A percentile compares a stretch with the other conserved stretches of the same genome.
Evolutionary conservation across 2,797 vertebrate species (phyloP).

Genomic region (Macroramphosus scolopax): DNA sequence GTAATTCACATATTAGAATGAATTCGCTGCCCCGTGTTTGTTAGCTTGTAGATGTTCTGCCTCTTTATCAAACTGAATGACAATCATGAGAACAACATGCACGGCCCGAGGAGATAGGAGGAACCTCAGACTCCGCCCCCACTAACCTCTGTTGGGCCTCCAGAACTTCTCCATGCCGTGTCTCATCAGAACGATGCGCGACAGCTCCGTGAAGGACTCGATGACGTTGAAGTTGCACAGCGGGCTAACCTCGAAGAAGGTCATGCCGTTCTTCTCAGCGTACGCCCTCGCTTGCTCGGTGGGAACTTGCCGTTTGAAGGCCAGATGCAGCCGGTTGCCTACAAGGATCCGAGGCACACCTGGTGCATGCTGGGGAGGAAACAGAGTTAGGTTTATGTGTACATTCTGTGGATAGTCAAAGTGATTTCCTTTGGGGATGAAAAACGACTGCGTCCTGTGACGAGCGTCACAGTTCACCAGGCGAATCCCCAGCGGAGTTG

Average conservation of each 20-base stretch:
- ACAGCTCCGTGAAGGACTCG: slow-evolving; percentile 96
- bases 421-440: no score
- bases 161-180: slow-evolving; percentile 99
- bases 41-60: no score
- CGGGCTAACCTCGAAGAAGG: slow-evolving; percentile 97
- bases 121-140: slow-evolving; percentile 12
- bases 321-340: slow-evolving; percentile 93
- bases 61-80: no score
- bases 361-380: slow-evolving; percentile 85
- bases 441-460: no score
- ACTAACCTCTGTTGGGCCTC: slow-evolving; percentile 92
- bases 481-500: no score
- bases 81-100: no score
- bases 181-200: slow-evolving; percentile 96
- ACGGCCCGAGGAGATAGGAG: no score
- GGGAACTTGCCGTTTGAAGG: slow-evolving; percentile 96
- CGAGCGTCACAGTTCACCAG: no score
- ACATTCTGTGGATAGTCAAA: no score
- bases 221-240: slow-evolving; percentile 99
- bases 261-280: slow-evolving; percentile 97
- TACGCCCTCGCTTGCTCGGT: slow-evolving; percentile 95
- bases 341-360: slow-evolving; percentile 96
- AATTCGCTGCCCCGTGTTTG: no score
- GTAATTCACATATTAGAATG: no score
- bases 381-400: no score